phyloP scores from a whole-genome alignment of 2,113 vertebrate genomes.

The Mugil cephalus region DNA sequence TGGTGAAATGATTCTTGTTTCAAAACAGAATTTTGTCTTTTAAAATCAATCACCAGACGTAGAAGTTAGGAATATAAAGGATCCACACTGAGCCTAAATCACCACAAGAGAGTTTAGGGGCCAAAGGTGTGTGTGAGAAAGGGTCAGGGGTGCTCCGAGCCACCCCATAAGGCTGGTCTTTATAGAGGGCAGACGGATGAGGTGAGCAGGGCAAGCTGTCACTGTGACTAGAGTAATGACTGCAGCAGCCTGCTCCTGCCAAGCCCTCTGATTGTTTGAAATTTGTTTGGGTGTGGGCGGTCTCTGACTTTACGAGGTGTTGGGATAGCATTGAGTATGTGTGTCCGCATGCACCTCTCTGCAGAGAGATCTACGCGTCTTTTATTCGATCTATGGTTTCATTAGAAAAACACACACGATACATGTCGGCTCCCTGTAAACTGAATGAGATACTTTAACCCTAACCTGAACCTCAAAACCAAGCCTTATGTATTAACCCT shows the following conservation, averaged over 20 bases:
- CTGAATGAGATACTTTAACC: background rate
- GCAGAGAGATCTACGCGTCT: slow-evolving; percentile 2
- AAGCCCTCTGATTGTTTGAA: slow-evolving; percentile 77
- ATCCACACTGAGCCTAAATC: slow-evolving; percentile 18
- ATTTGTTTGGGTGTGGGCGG: slow-evolving; percentile 75
- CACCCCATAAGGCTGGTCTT: slow-evolving; percentile 61
- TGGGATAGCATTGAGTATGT: slow-evolving; percentile 53
- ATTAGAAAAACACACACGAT: slow-evolving; percentile 11
- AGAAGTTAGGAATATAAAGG: background rate
- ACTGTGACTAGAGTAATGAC: slow-evolving; percentile 72
- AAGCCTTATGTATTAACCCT: background rate
- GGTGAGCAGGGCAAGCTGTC: slow-evolving; percentile 80
- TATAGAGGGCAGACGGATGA: slow-evolving; percentile 77
- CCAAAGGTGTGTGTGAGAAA: slow-evolving; percentile 40
- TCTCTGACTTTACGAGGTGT: slow-evolving; percentile 81
- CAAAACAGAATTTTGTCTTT: too few species aligned
- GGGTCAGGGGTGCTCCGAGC: slow-evolving; percentile 45
- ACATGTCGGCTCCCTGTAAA: background rate
- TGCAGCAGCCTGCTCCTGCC: slow-evolving; percentile 63
- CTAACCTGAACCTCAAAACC: background rate
- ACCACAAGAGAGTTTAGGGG: slow-evolving; percentile 21
- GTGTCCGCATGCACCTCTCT: slow-evolving; percentile 7
- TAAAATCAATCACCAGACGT: background rate
- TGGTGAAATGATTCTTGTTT: background rate
- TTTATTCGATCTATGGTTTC: background rate